A percentile compares a stretch with the other conserved stretches of the same genome.
These are phyloP conservation scores for Drosophila ogumai DNA, from an alignment of 1,140 invertebrate genomes.

Conservation along the genomic window DNA sequence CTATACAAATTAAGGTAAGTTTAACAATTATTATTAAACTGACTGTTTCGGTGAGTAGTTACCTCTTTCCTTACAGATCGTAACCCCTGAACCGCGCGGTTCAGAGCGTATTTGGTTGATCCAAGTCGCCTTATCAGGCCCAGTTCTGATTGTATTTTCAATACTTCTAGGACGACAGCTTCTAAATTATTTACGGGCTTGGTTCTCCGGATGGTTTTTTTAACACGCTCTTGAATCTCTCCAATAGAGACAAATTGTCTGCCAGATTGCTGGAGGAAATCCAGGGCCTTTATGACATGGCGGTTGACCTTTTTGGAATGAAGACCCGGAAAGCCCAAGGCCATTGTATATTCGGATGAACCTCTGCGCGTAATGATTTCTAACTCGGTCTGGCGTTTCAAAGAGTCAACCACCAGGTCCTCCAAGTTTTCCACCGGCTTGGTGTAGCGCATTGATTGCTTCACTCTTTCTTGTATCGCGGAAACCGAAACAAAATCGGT, in stretches of 20 bases:
- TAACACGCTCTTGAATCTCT: slow-evolving; percentile 8
- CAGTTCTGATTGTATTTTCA: background rate
- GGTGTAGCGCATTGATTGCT: background rate
- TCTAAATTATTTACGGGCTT: background rate
- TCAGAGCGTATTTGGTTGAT: background rate
- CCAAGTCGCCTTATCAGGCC: background rate
- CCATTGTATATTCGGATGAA: background rate
- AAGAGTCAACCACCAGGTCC: background rate
- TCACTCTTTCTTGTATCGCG: background rate
- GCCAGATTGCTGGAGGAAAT: slow-evolving; percentile 8
- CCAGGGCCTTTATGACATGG: slow-evolving; percentile 43
- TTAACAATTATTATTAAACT: no score
- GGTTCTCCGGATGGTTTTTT: slow-evolving; percentile 5
- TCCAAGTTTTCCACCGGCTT: background rate
- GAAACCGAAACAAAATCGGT: background rate
- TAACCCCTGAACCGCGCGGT: background rate
- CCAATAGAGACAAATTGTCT: background rate
- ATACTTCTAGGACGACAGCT: background rate
- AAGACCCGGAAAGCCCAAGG: background rate
- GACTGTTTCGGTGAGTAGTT: no score
- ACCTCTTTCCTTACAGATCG: background rate
- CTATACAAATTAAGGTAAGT: background rate
- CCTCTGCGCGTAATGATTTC: background rate
- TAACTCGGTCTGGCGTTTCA: background rate
- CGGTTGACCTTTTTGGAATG: slow-evolving; percentile 38